Evolutionary conservation across 2,113 vertebrate genomes (phyloP).

Genomic region (Sebastes schlegelii): DNA sequence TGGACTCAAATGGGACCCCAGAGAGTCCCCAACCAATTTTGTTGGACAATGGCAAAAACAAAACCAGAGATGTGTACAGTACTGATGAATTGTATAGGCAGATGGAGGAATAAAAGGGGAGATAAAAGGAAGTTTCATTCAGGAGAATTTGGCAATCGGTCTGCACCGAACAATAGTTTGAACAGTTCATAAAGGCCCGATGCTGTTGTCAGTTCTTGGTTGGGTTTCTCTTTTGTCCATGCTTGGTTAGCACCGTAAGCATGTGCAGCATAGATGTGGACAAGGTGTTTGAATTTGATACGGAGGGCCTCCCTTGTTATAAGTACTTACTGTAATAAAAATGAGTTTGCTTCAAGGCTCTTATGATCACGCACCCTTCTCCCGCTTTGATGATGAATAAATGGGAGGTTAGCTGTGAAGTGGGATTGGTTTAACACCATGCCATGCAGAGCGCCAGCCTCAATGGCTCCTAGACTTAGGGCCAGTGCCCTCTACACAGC

Average conservation of each 20-base stretch:
- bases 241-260: neutral
- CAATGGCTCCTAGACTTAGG: constrained; percentile 61
- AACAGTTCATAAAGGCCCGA: neutral
- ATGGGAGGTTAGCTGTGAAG: constrained; percentile 70
- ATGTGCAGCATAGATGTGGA: neutral
- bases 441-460: constrained; percentile 50
- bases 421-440: constrained; percentile 74
- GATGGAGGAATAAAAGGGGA: constrained; percentile 66
- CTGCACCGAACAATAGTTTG: neutral
- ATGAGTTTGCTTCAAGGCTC: constrained; percentile 12
- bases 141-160: constrained; percentile 6
- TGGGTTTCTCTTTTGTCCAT: constrained; percentile 1
- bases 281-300: constrained; percentile 31
- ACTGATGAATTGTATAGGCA: constrained; percentile 60
- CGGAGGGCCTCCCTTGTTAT: neutral
- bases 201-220: neutral
- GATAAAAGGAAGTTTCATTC: neutral
- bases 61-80: constrained; percentile 64
- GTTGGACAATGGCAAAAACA: constrained; percentile 72
- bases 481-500: constrained; percentile 74
- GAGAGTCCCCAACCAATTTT: constrained; percentile 79
- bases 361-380: constrained; percentile 31
- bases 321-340: neutral
- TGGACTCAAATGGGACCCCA: constrained; percentile 73
- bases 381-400: constrained; percentile 65